Percentiles rank a stretch among this genome's conserved stretches.
Conservation (phyloP, 2,113 vertebrate species). For the Antidorcas marsupialis region DNA sequence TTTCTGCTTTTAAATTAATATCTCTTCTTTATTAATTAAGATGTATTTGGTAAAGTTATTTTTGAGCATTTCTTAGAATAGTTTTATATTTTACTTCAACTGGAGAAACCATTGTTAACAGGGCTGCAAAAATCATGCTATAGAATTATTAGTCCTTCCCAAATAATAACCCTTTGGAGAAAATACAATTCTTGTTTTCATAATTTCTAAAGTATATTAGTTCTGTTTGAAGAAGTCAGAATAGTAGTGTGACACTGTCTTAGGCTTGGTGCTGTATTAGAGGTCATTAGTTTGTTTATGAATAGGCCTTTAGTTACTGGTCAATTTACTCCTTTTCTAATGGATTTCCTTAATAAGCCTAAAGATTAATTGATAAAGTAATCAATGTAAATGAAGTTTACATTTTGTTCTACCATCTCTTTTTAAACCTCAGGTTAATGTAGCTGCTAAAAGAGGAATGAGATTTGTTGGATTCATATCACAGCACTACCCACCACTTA, state of each 20-base stretch:
- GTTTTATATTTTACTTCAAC: not conserved
- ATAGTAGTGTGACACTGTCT: not conserved
- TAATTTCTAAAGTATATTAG: not conserved
- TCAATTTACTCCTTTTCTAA: not conserved
- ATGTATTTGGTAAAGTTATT: not conserved
- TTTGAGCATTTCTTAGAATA: not conserved
- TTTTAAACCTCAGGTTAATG: constrained; percentile 86
- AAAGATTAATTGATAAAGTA: not conserved
- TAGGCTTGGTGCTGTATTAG: not conserved
- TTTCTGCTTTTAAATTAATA: constrained; percentile 18
- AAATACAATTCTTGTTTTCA: not conserved
- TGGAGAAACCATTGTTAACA: not conserved
- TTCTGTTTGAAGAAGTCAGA: not conserved
- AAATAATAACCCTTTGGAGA: not conserved
- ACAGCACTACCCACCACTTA: constrained; percentile 79
- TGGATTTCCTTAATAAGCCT: not conserved
- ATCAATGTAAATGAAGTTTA: not conserved
- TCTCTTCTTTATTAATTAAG: not conserved
- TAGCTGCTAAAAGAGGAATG: constrained; percentile 88
- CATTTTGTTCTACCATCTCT: constrained; percentile 16
- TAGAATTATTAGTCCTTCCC: constrained; percentile 6
- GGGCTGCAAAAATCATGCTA: not conserved
- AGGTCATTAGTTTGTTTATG: not conserved
- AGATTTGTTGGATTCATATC: constrained; percentile 92
- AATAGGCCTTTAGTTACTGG: not conserved